Base-by-base conservation (phyloP, 2,113 vertebrate species). In the Colaptes auratus region DNA sequence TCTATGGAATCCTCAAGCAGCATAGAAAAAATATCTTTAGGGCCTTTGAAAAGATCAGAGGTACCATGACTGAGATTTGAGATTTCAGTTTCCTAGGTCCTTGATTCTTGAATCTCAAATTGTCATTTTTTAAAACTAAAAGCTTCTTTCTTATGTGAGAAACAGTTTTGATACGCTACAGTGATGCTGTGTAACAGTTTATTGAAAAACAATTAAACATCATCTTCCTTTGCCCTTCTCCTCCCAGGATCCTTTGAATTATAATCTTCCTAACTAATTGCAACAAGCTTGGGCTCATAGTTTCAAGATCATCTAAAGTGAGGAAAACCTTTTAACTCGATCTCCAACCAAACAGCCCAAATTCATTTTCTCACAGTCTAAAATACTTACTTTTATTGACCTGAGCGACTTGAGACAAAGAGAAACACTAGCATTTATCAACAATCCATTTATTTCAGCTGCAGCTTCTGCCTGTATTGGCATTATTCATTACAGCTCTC, bases 191-290 rank as follows among this genome's bases (percentile, higher is more conserved):
- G 80, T 36, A 95, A 63, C 53, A 91, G 31, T 67, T 80, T 95
- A 89, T 67, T 93, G 92, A 93, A 70, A 89, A 97, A 84, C 56
- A 94, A 93, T 91, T 94, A 96, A 94, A 88, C 14, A 76, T 55
- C 33, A 2, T 65, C 6, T 85, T 67, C 52, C 73, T 44, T 28
- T 2, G 0, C 8, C 9, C 15, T 18, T 3, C 3, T 66, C 14
- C n/a, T 96, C 30, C 25, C 42, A 86, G 36, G 15, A 59, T 23
- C 56, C 18, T 82, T 53, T 93, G 89, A 90, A 69, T 93, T 94
- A 80, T 4, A 79, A 28, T n/a, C 91, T 64, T 90, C 59, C n/a
- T 90, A 86, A 74, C 33, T 90, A 92, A 94, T 79, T 91, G 36
- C 56, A 91, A 50, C 36, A 83, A 76, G 23, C 67, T 93, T 72